Conservation (phyloP, 2,888 invertebrate genomes). For the Apamea sordens region DNA sequence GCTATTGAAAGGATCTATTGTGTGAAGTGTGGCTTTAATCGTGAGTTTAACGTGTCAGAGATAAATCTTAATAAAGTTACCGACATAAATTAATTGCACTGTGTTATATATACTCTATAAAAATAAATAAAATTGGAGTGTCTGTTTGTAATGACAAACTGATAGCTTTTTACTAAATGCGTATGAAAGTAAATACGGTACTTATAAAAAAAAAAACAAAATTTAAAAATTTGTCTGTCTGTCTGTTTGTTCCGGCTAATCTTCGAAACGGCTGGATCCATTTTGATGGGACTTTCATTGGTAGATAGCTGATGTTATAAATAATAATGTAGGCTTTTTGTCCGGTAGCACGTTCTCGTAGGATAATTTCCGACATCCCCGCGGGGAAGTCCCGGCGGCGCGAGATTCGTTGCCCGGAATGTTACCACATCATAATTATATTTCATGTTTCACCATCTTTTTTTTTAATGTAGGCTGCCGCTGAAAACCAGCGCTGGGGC, state of each 20-base stretch:
- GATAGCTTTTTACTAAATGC: neutral
- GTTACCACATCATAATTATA: no score
- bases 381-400: neutral
- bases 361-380: neutral
- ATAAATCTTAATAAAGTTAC: constrained; percentile 25
- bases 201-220: rapidly evolving
- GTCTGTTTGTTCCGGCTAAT: neutral
- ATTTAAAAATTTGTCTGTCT: neutral
- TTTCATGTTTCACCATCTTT: no score
- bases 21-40: constrained; percentile 46
- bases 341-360: neutral
- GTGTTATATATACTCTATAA: neutral
- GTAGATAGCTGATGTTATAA: neutral
- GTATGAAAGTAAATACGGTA: neutral
- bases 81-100: neutral
- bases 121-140: neutral
- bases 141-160: neutral
- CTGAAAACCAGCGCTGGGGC: no score
- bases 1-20: constrained; percentile 43
- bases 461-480: no score
- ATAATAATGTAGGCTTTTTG: neutral
- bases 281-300: neutral
- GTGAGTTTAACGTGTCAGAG: constrained; percentile 23
- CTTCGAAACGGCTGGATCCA: neutral
- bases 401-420: no score